Conservation (phyloP, 2,113 vertebrate species). For the Scalopus aquaticus region DNA sequence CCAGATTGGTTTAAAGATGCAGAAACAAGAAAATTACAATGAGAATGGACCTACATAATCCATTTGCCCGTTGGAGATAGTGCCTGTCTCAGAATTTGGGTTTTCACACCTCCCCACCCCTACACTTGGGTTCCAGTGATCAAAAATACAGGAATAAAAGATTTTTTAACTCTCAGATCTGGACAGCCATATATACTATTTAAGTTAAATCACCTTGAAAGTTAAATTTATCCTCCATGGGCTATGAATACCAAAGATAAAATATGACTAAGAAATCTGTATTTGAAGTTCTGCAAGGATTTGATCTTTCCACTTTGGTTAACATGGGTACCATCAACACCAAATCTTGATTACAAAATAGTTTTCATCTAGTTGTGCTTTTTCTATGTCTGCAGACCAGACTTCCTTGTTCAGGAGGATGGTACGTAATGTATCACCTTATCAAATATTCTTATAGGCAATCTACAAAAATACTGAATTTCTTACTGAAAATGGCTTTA, state of each 20-base stretch:
- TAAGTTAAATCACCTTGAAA: slow-evolving; percentile 8
- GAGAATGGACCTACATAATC: not conserved
- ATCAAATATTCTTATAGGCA: slow-evolving; percentile 49
- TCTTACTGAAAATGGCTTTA: slow-evolving; percentile 62
- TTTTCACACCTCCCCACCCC: not conserved
- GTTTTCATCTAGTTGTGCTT: slow-evolving; percentile 36
- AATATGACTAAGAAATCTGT: slow-evolving; percentile 53
- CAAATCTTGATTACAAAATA: slow-evolving; percentile 36
- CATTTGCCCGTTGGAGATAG: not conserved
- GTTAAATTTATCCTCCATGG: slow-evolving; percentile 21
- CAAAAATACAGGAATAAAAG: not conserved
- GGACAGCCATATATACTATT: not conserved
- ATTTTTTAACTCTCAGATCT: not conserved
- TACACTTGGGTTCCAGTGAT: not conserved
- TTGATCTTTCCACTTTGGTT: slow-evolving; percentile 41
- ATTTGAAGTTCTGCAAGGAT: slow-evolving; percentile 10
- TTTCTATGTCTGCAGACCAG: slow-evolving; percentile 46
- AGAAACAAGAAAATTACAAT: not conserved
- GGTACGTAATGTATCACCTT: slow-evolving; percentile 34
- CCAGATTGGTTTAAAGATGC: not conserved
- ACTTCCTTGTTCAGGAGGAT: slow-evolving; percentile 58
- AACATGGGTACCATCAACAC: not conserved
- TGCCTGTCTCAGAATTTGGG: not conserved
- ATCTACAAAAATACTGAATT: slow-evolving; percentile 31
- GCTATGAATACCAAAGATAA: slow-evolving; percentile 17